Evolutionary conservation across 2,797 vertebrate species (phyloP).

Genomic region (Parambassis ranga): DNA sequence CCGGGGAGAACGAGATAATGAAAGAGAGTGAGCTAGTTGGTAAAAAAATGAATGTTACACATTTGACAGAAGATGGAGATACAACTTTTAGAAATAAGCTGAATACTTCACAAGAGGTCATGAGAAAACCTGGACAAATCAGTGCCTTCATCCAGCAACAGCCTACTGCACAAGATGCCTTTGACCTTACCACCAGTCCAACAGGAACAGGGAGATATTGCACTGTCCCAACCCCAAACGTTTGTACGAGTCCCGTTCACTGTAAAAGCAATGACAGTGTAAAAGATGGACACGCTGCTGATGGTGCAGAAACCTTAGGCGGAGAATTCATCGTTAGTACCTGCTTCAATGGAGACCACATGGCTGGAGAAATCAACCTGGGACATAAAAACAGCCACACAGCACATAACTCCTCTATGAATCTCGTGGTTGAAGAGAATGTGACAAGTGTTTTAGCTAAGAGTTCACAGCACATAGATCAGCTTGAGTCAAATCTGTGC

Average conservation of each 20-base stretch:
- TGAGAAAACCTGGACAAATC: not conserved
- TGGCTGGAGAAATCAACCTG: not conserved
- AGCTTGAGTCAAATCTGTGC: constrained; percentile 73
- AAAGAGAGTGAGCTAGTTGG: not conserved
- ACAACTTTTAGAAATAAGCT: constrained; percentile 31
- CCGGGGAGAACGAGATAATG: constrained; percentile 11
- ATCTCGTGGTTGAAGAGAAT: constrained; percentile 6
- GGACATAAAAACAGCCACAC: not conserved
- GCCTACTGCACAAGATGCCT: constrained; percentile 6
- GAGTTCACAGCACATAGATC: constrained; percentile 71
- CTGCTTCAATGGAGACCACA: constrained; percentile 13
- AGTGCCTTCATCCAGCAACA: constrained; percentile 10
- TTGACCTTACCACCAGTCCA: constrained; percentile 5
- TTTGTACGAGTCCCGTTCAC: constrained; percentile 72
- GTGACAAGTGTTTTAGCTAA: not conserved
- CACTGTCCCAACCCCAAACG: constrained; percentile 59
- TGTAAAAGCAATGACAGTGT: constrained; percentile 43
- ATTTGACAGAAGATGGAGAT: not conserved
- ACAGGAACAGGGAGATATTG: constrained; percentile 38
- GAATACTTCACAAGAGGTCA: constrained; percentile 41
- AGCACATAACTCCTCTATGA: not conserved
- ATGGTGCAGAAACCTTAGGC: not conserved
- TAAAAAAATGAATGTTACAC: not conserved
- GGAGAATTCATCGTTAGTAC: constrained; percentile 14
- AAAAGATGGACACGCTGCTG: not conserved